phyloP scores from a whole-genome alignment of 2,113 vertebrate genomes.

The Cettia cetti region DNA sequence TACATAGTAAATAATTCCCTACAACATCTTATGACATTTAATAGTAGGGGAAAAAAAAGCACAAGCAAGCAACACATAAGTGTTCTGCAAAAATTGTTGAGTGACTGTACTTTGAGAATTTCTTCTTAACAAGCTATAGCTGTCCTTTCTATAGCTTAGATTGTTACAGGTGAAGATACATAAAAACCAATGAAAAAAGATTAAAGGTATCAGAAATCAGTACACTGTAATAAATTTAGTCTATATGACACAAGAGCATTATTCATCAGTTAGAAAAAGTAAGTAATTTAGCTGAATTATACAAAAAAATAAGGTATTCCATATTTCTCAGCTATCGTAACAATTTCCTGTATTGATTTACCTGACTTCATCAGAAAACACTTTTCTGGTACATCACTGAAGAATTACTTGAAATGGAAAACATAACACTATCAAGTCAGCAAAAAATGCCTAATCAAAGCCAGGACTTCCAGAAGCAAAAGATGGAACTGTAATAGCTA shows the following conservation, averaged over 20 bases:
- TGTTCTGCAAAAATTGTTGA: not conserved
- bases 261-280: not conserved
- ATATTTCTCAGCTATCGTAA: not conserved
- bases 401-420: not conserved
- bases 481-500: not conserved
- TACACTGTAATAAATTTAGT: not conserved
- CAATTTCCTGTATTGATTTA: not conserved
- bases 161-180: not conserved
- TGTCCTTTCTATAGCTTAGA: not conserved
- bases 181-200: not conserved
- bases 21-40: not conserved
- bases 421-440: not conserved
- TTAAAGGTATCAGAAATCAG: not conserved
- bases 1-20: not conserved
- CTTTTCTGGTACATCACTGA: not conserved
- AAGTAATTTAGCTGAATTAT: not conserved
- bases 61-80: not conserved
- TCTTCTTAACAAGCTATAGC: not conserved
- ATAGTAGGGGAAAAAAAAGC: not conserved
- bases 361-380: not conserved
- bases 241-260: not conserved
- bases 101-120: not conserved
- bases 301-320: not conserved
- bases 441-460: not conserved
- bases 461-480: not conserved